Base-by-base conservation (phyloP, 1,140 invertebrate genomes). In the Zaprionus kolodkinae region DNA sequence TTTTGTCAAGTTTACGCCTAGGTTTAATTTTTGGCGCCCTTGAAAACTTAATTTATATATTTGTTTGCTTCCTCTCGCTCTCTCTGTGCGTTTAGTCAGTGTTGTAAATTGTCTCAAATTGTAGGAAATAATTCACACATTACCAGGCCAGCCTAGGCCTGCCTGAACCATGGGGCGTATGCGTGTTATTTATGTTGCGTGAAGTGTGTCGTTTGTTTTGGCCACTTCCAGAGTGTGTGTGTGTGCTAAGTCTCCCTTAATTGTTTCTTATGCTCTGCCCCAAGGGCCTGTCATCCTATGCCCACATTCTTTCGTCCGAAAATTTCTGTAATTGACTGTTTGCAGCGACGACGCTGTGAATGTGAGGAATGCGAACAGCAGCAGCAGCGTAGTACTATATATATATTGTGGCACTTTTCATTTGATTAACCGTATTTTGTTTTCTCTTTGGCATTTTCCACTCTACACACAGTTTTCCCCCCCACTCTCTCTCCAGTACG, bases 91-190 rank as follows among this genome's bases (percentile, higher is more conserved):
- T 76, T 74, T 61, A 27, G 84, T 61, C 70, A 60, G 64, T 72
- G 79, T 74, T 90, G 86, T 90, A 89, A 89, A 90, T 89, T 86
- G 81, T 90, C 79, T 81, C 54, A 86, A 81, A 91, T 91, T 89
- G 78, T 78, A 88, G 59, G 76, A 91, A 80, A 91, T 85, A 91
- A 91, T 88, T 91, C 85, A 84, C 83, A 88, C 89, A 81, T 85
- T 91, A 85, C 78, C 81, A 77, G 76, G 62, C 56, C 65, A 38
- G 63, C 64, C 64, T 72, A 60, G 69, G n/a, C n/a, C 64, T 85
- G 69, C 43, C 72, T 76, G 75, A 78, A 68, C 81, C 68, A 76
- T 69, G 78, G 81, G 81, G 81, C 85, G 85, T 81, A 85, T 88
- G 81, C 81, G 85, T 89, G 85, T 89, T 85, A 88, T 88, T 89